Conservation (phyloP, 1,140 invertebrate genomes). For the Meloidogyne floridensis region DNA sequence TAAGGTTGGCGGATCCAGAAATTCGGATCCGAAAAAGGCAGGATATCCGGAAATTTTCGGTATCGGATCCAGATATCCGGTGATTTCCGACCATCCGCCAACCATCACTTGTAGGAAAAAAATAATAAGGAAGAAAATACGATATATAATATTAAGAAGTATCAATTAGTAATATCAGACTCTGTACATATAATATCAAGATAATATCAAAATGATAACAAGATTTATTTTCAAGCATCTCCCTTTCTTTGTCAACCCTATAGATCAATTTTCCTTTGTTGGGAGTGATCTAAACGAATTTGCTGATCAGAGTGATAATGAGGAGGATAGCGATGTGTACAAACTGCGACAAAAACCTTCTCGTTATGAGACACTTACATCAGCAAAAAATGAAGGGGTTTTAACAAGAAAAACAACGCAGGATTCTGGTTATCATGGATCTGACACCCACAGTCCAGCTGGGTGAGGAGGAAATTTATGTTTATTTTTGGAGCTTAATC, state of each 20-base stretch:
- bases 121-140: no score
- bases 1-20: no score
- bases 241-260: slow-evolving; percentile 47
- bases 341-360: not conserved
- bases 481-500: not conserved
- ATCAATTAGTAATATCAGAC: no score
- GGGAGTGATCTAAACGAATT: slow-evolving; percentile 44
- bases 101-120: no score
- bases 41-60: no score
- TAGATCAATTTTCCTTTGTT: slow-evolving; percentile 51
- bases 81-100: no score
- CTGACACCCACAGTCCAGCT: slow-evolving; percentile 24
- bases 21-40: no score
- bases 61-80: no score
- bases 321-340: slow-evolving; percentile 2
- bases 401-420: slow-evolving; percentile 14
- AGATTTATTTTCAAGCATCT: slow-evolving; percentile 40
- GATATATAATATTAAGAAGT: no score
- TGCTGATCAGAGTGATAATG: slow-evolving; percentile 14
- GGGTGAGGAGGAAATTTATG: not conserved
- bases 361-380: not conserved
- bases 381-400: not conserved
- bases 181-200: no score
- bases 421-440: slow-evolving; percentile 31
- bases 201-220: no score